Evolutionary conservation across 2,113 vertebrate species (phyloP), one percentile per base, ranked within the genome.

Genomic region (Vidua macroura): DNA sequence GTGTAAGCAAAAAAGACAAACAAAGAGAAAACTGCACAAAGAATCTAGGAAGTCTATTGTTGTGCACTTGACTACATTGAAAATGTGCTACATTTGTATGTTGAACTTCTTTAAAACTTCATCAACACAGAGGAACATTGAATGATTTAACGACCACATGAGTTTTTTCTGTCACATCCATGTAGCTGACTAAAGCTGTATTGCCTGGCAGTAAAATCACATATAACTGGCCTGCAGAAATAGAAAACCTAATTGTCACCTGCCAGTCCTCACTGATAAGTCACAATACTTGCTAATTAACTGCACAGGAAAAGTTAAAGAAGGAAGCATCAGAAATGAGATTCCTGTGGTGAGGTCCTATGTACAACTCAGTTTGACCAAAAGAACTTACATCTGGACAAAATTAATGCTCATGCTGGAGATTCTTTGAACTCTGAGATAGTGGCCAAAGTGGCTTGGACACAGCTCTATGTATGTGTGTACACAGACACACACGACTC

Each of bases 301-400:
- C 64, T 88, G 49, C 55, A 86, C n/a, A 75, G 83, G 81, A 90
- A 86, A 95, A 93, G 88, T 86, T 94, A 95, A 35, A 44, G 56
- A 94, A 94, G 56, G 44, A 96, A 75, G 60, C 68, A 92, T 15
- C 3, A 46, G 64, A 95, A 96, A 95, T 86, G 83, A 93, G 80
- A 92, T 84, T 94, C 83, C 83, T 95, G 92, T 69, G 95, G 88
- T 95, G 90, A 92, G 68, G 64, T 83, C 79, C 92, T 81, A 83
- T 2, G 0, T 90, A 86, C 20, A 15, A 81, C 69, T 90, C 12
- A 4, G 85, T 94, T 69, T 95, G 88, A 93, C 90, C 93, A 90
- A 88, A 96, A 90, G 76, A 96, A 93, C 73, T 85, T 72, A 60
- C 72, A 96, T 96, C 82, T 96, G 94, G 90, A 91, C 78, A 92